These are phyloP conservation scores for Amphiura filiformis DNA, from an alignment of 35 echinoderm and acorn worm species.

Conservation along the genomic window DNA sequence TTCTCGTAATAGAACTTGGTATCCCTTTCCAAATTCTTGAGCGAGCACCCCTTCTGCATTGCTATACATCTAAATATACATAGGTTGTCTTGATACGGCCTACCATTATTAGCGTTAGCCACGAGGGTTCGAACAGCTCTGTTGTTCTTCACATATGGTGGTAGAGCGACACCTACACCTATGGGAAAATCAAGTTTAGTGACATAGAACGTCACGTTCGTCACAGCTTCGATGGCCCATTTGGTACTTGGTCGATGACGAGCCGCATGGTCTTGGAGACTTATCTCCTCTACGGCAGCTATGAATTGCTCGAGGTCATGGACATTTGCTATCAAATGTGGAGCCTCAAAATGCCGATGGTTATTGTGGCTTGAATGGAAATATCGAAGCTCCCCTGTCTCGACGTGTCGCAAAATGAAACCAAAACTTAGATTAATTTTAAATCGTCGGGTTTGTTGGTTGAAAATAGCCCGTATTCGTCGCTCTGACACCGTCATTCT, in stretches of 20 bases:
- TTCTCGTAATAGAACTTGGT: neutral
- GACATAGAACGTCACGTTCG: neutral
- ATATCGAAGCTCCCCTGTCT: slow-evolving; percentile 21
- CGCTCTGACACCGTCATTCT: neutral
- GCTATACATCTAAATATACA: slow-evolving; percentile 8
- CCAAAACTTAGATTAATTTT: neutral
- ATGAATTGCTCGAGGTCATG: neutral
- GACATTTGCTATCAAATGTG: neutral
- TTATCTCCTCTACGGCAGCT: neutral
- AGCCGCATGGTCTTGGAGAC: neutral
- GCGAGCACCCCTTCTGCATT: neutral
- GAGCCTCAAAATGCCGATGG: neutral
- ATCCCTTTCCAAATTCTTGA: neutral
- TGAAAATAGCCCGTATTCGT: neutral
- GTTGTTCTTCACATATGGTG: slow-evolving; percentile 9
- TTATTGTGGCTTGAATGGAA: slow-evolving; percentile 4
- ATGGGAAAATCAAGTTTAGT: slow-evolving; percentile 4
- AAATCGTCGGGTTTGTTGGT: neutral
- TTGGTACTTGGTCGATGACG: neutral
- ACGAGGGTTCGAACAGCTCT: neutral
- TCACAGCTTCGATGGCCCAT: neutral
- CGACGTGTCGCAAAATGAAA: neutral
- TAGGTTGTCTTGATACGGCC: neutral
- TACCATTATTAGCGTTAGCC: neutral
- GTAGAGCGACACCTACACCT: neutral